Evolutionary conservation across 2,113 vertebrate genomes (phyloP).

Genomic region (Platichthys stellatus): DNA sequence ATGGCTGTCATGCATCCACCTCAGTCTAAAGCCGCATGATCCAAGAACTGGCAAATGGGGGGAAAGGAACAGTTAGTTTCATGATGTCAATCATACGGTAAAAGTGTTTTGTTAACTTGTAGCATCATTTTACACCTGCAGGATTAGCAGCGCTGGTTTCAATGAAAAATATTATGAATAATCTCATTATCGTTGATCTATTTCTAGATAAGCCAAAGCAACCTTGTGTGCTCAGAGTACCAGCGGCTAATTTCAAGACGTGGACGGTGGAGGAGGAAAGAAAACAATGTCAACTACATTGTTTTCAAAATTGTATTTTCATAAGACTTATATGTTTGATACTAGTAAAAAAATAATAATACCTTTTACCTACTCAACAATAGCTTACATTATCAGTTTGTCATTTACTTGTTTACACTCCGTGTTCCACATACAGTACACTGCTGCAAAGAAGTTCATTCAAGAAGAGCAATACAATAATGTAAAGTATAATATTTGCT

Average conservation of each 20-base stretch:
- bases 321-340: no score
- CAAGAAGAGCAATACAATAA: no score
- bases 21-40: not conserved
- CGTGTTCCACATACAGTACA: no score
- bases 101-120: conserved; percentile 33
- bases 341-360: no score
- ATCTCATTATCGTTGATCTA: conserved; percentile 75
- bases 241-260: conserved; percentile 13
- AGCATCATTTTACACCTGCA: not conserved
- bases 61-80: fast-evolving
- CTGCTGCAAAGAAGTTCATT: no score
- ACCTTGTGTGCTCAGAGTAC: conserved; percentile 45
- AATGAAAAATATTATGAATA: conserved; percentile 75
- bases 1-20: no score
- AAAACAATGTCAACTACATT: not conserved
- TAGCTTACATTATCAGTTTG: no score
- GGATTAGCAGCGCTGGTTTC: conserved; percentile 50
- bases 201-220: conserved; percentile 77
- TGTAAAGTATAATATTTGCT: not conserved
- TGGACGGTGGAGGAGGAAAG: not conserved
- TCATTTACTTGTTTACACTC: no score
- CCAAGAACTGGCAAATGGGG: no score
- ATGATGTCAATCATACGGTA: conserved; percentile 7
- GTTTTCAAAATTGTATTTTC: not conserved
- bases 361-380: no score